These are phyloP conservation scores for Crossaster papposus DNA, from an alignment of 53 echinoderm and acorn worm species.

Conservation along the genomic window DNA sequence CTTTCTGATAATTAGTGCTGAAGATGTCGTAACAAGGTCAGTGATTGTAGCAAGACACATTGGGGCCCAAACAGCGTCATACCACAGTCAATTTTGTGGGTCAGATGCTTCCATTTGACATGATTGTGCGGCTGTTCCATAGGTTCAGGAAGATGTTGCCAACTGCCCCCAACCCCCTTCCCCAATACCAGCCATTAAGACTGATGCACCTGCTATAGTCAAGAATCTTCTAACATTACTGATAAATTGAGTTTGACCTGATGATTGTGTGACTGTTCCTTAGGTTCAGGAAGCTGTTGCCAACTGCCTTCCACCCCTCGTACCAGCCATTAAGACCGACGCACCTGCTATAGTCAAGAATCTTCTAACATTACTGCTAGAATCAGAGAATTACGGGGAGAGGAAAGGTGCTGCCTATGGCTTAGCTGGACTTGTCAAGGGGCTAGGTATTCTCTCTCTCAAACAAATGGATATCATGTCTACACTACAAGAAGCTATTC, in stretches of 20 bases:
- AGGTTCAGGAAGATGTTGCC: conserved; percentile 98
- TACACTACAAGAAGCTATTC: conserved; percentile 87
- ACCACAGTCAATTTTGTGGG: too few species aligned
- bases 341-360: conserved; percentile 86
- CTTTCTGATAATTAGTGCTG: too few species aligned
- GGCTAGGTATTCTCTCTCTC: conserved; percentile 89
- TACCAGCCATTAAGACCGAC: conserved; percentile 93
- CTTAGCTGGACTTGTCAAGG: conserved; percentile 94
- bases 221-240: conserved; percentile 79
- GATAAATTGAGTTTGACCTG: conserved; percentile 31
- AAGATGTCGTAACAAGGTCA: too few species aligned
- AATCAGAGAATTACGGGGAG: conserved; percentile 95
- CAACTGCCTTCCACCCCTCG: conserved; percentile 94
- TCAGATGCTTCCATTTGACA: neutral
- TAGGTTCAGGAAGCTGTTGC: conserved; percentile 99
- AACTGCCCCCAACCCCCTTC: conserved; percentile 93
- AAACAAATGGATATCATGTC: conserved; percentile 96
- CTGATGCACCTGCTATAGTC: conserved; percentile 86
- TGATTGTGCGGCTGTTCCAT: neutral
- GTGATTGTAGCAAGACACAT: too few species aligned
- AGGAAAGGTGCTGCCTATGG: conserved; percentile 97
- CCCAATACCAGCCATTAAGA: conserved; percentile 96
- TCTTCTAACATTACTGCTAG: conserved; percentile 79
- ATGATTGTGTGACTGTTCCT: neutral
- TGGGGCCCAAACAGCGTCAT: too few species aligned